These are phyloP conservation scores for Eristalis pertinax DNA, from an alignment of 2,888 invertebrate species.

Conservation along the genomic window DNA sequence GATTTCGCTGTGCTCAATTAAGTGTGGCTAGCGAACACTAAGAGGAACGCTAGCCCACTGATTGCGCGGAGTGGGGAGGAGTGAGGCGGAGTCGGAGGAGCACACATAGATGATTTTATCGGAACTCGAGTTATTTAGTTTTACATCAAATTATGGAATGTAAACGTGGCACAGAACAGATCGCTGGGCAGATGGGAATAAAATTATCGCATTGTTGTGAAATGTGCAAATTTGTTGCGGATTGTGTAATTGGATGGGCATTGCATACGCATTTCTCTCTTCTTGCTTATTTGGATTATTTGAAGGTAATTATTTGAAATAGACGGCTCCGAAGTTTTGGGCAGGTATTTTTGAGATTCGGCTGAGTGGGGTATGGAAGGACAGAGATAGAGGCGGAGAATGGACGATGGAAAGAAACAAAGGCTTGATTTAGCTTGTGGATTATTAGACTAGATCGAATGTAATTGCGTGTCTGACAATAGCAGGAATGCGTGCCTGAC, in stretches of 20 bases:
- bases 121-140: slow-evolving; percentile 64
- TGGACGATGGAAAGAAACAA: neutral
- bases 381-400: neutral
- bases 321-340: neutral
- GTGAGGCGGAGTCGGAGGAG: neutral
- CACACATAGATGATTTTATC: slow-evolving; percentile 66
- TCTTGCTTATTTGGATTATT: slow-evolving; percentile 11
- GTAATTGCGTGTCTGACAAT: neutral
- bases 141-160: slow-evolving; percentile 71
- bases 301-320: slow-evolving; percentile 23
- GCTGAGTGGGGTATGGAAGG: neutral
- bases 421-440: neutral
- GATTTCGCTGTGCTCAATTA: slow-evolving; percentile 69
- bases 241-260: slow-evolving; percentile 25
- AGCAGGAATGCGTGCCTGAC: neutral
- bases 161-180: slow-evolving; percentile 65
- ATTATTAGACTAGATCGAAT: neutral
- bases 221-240: slow-evolving; percentile 62
- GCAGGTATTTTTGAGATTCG: neutral
- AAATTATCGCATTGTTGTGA: slow-evolving; percentile 66
- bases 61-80: slow-evolving; percentile 1
- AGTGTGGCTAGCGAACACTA: slow-evolving; percentile 41
- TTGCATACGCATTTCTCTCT: slow-evolving; percentile 6
- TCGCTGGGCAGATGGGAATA: slow-evolving; percentile 57
- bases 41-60: neutral